Evolutionary conservation across 1,140 invertebrate species (phyloP), one percentile per base, ranked within the genome.

Genomic region (Leptinotarsa defecta): DNA sequence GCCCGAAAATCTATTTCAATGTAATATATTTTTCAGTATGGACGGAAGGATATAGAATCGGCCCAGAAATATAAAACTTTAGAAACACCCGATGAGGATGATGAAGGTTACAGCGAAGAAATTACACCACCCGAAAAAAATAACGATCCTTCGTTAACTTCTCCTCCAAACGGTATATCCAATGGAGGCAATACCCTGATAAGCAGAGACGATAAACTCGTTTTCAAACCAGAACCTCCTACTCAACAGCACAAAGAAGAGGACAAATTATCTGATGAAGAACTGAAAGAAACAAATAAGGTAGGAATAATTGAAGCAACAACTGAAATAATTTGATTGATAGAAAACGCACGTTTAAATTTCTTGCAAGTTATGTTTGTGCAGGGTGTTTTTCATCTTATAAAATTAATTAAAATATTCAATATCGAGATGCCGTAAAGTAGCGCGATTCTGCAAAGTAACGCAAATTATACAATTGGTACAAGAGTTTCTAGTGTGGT

Each of bases 11-110:
- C 27, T 34, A 43, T 43, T 43, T 43, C 2, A 43, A 43, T 43
- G 34, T 11, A 11, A 43, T 43, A 43, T 11, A 80, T 75, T 52
- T 89, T 89, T 49, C 86, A 94, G 92, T 94, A 93, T 87, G 93
- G 93, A 24, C 87, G 93, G 74, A 90, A 92, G 85, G 93, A 93
- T 83, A 94, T 94, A 74, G 93, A 94, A 86, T 91, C 90, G 62
- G 91, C 91, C 15, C 91, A 87, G 84, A 90, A 88, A 77, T 84
- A 86, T 61, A 88, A 83, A 5, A 84, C 84, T 78, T 88, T 83
- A 6, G 85, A 85, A 79, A 80, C 81, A 8, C 71, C 81, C 64
- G 88, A 89, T 75, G 87, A 87, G 20, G 88, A 87, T 57, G 87
- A 89, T 72, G 87, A 86, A 20, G 76, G 73, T 4, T 79, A 76